Evolutionary conservation across 2,797 vertebrate genomes (phyloP), one percentile per base, ranked within the genome.

Genomic region (Nyctibius grandis): DNA sequence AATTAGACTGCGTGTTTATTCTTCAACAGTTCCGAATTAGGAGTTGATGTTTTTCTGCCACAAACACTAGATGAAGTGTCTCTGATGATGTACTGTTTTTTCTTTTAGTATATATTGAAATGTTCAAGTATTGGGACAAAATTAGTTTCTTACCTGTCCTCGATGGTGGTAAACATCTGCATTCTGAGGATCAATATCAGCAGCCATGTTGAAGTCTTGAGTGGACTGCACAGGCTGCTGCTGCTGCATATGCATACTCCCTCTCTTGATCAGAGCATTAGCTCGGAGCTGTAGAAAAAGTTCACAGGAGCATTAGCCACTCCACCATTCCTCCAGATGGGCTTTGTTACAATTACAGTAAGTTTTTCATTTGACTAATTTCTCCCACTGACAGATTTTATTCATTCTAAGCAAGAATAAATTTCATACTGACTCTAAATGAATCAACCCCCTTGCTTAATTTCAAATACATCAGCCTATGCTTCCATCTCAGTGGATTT

Each of bases 191-290:
- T 99, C 99, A 1, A 99, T 99, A 84, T 99, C 99, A 3, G 99
- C 99, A 20, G 99, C 99, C 98, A 98, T 99, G 97, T 99, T 99
- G 80, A 99, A 99, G 72, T 99, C 99, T 91, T 99, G 99, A 22
- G 99, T 99, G 12, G 99, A 99, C 42, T 99, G 97, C 91, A 98
- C 31, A 3, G 99, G 99, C 76, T 99, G 99, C 98, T 99, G 99
- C 97, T 99, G 99, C 92, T 99, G 99, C 99, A 99, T 99, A 96
- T 99, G 98, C 99, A 99, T 99, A 93, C 99, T 99, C 34, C 99
- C 99, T 60, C 99, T 98, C 91, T 99, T 99, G 97, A 99, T 99
- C 77, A 99, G 97, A 38, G 99, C 99, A 47, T 99, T 99, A 89
- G 99, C 99, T 94, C 98, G 98, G 68, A 99, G 98, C 99, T 99